Evolutionary conservation across 2,888 invertebrate species (phyloP).

Genomic region (Cheilosia soror): DNA sequence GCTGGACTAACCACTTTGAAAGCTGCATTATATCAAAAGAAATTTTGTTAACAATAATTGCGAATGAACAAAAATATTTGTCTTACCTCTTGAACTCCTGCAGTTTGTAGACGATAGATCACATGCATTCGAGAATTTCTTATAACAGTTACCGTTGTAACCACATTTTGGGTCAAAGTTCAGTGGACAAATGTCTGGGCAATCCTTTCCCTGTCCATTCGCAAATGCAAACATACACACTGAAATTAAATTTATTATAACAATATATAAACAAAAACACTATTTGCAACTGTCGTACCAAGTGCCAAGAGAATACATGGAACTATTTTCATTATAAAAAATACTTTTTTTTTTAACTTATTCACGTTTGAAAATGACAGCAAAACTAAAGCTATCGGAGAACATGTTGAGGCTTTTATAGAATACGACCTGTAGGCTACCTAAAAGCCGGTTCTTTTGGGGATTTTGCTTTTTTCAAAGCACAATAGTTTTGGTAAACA

Average conservation of each 20-base stretch:
- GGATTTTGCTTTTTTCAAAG: conserved; percentile 4
- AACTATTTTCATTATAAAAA: neutral
- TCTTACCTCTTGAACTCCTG: conserved; percentile 25
- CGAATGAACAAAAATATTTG: neutral
- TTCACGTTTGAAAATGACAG: neutral
- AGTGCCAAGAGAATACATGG: conserved; percentile 12
- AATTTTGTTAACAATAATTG: neutral
- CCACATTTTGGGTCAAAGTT: conserved; percentile 43
- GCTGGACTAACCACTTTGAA: conserved; percentile 7
- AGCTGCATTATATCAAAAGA: conserved; percentile 6
- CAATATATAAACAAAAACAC: neutral
- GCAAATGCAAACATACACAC: conserved; percentile 9
- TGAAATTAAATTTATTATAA: conserved; percentile 3
- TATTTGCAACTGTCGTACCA: conserved; percentile 11
- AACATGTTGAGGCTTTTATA: conserved; percentile 15
- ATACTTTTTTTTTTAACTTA: neutral
- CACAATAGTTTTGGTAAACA: neutral
- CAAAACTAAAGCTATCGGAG: neutral
- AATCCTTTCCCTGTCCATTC: neutral
- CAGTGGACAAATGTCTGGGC: conserved; percentile 33
- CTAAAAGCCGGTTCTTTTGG: neutral
- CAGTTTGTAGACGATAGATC: conserved; percentile 16
- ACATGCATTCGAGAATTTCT: conserved; percentile 38
- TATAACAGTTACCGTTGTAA: conserved; percentile 41
- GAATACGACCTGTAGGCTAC: neutral